Percentiles rank a stretch among this genome's conserved stretches.
Conservation (phyloP, 1,140 invertebrate species). For the Pseudomyrmex cubaensis region DNA sequence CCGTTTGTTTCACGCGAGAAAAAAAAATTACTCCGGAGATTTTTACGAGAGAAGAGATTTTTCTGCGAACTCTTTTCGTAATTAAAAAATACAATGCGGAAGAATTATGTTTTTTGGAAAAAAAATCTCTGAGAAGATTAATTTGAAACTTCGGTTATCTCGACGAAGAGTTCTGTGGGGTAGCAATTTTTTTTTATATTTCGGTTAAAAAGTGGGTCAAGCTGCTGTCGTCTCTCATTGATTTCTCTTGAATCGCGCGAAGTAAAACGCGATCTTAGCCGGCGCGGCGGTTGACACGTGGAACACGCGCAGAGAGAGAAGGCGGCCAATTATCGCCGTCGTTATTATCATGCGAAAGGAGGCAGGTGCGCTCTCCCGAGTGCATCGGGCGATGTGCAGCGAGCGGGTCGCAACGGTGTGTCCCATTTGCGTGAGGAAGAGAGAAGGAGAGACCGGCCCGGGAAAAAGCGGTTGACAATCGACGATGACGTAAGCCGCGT, state of each 20-base stretch:
- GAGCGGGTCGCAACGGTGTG: slow-evolving; percentile 59
- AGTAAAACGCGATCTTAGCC: slow-evolving; percentile 1
- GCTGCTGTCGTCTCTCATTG: background rate
- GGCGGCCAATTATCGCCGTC: slow-evolving; percentile 61
- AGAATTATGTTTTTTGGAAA: no score
- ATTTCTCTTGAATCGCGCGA: background rate
- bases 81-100: no score
- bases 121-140: no score
- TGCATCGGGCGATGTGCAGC: slow-evolving; percentile 44
- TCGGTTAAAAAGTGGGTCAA: background rate
- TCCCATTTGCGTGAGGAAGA: slow-evolving; percentile 28
- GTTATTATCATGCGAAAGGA: slow-evolving; percentile 64
- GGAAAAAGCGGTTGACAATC: slow-evolving; percentile 74
- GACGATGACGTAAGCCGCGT: slow-evolving; percentile 66
- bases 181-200: background rate
- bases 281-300: slow-evolving; percentile 36
- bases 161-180: no score
- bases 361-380: slow-evolving; percentile 55
- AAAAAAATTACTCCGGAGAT: no score
- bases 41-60: no score
- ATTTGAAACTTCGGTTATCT: no score
- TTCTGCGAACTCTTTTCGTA: no score
- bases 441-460: slow-evolving; percentile 60
- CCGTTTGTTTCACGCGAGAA: no score
- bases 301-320: slow-evolving; percentile 16